These are phyloP conservation scores for Cladopsammia gracilis DNA, from an alignment of 64 coral and sea anemone genomes.

Conservation along the genomic window DNA sequence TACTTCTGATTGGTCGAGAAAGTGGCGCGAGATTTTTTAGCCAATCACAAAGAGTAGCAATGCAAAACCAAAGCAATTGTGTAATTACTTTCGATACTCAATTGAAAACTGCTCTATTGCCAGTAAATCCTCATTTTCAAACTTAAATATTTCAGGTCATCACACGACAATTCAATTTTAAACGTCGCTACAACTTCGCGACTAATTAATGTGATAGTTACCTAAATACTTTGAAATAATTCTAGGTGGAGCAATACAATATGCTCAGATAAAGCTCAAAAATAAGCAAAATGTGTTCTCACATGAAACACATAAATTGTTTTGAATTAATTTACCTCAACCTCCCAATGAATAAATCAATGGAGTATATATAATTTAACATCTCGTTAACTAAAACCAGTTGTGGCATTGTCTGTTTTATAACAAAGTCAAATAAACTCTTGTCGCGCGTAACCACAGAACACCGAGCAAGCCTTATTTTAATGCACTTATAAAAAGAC, in stretches of 20 bases:
- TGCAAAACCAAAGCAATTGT: too few species aligned
- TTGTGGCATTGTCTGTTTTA: too few species aligned
- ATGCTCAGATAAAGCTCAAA: not conserved
- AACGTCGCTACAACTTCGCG: not conserved
- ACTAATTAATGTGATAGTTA: slow-evolving; percentile 13
- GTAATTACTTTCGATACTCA: too few species aligned
- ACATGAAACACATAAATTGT: not conserved
- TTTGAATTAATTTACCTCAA: not conserved
- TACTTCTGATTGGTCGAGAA: too few species aligned
- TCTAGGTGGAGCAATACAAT: not conserved
- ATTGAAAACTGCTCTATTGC: too few species aligned
- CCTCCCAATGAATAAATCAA: not conserved
- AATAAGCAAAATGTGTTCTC: slow-evolving; percentile 10
- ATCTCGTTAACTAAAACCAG: not conserved
- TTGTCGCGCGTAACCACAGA: too few species aligned
- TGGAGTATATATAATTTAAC: not conserved
- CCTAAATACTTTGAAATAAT: slow-evolving; percentile 23
- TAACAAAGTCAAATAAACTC: too few species aligned
- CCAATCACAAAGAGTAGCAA: too few species aligned
- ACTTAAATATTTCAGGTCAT: not conserved
- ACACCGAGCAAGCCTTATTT: too few species aligned
- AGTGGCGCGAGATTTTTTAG: too few species aligned
- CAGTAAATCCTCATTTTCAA: not conserved
- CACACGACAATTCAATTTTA: not conserved
- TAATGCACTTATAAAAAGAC: too few species aligned